phyloP scores from a whole-genome alignment of 1,140 invertebrate genomes.

The Caerostris darwini region DNA sequence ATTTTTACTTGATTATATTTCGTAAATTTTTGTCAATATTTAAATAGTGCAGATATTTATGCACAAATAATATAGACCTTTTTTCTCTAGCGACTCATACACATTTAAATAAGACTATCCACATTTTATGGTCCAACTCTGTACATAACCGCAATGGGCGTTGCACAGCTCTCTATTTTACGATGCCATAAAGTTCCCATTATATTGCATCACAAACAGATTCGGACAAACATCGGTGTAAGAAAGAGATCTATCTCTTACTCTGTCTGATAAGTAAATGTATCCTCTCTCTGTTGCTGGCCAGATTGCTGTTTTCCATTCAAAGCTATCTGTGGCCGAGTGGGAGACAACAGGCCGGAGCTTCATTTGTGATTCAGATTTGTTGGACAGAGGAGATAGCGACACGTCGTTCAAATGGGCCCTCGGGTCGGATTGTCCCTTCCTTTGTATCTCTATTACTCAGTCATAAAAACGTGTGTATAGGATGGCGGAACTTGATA shows the following conservation, averaged over 20 bases:
- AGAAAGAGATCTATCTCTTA: neutral
- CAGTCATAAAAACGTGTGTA: slow-evolving; percentile 38
- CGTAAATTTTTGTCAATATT: no score
- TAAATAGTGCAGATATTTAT: no score
- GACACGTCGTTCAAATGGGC: slow-evolving; percentile 43
- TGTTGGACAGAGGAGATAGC: neutral
- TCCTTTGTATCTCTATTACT: slow-evolving; percentile 44
- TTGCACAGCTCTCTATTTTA: slow-evolving; percentile 10
- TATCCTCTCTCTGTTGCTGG: neutral
- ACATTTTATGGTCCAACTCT: neutral
- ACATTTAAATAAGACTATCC: neutral
- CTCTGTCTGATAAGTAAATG: slow-evolving; percentile 35
- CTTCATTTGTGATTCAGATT: slow-evolving; percentile 61
- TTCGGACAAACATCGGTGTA: slow-evolving; percentile 5
- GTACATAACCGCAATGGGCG: neutral
- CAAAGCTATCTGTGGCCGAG: slow-evolving; percentile 24
- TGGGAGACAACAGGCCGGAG: slow-evolving; percentile 15
- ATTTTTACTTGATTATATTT: no score
- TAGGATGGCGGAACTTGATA: neutral
- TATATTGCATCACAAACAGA: slow-evolving; percentile 47
- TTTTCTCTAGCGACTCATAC: neutral
- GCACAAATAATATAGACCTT: no score
- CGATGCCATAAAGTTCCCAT: slow-evolving; percentile 30
- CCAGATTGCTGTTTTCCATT: neutral
- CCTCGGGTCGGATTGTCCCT: slow-evolving; percentile 23